Conservation (phyloP, 2,113 vertebrate species). For the Mastomys natalensis region DNA sequence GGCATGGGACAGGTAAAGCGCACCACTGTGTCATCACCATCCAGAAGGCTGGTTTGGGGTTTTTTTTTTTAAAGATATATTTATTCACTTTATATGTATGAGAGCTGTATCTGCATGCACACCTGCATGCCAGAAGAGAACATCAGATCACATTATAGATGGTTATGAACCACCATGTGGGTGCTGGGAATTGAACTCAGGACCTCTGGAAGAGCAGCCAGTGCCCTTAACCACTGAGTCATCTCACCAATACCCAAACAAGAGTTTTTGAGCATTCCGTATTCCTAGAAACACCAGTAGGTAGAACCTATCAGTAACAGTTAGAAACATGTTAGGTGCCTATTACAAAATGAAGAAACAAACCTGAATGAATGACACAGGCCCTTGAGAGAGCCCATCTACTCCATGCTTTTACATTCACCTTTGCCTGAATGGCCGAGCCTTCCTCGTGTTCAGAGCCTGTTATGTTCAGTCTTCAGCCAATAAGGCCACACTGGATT, state of each 20-base stretch:
- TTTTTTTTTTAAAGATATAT: too few relatives aligned
- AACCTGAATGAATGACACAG: background rate
- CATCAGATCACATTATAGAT: too few relatives aligned
- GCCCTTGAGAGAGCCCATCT: fast-evolving
- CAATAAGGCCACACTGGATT: background rate
- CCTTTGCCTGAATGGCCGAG: background rate
- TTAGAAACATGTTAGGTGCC: background rate
- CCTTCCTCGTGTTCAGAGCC: background rate
- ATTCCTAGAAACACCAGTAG: background rate
- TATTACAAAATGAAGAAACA: background rate
- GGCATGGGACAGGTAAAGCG: background rate
- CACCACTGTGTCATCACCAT: background rate
- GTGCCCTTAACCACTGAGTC: too few relatives aligned
- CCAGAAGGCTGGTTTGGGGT: too few relatives aligned
- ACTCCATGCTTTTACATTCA: background rate
- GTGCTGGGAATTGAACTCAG: too few relatives aligned
- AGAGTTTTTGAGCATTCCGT: background rate
- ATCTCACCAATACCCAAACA: too few relatives aligned
- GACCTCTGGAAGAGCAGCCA: too few relatives aligned
- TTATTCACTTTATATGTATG: too few relatives aligned
- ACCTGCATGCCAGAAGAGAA: too few relatives aligned
- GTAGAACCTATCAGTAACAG: background rate
- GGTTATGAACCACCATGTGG: too few relatives aligned
- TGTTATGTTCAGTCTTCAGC: background rate
- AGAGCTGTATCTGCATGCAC: too few relatives aligned